Evolutionary conservation across 2,797 vertebrate species (phyloP).

Genomic region (Apogon hyalosoma): DNA sequence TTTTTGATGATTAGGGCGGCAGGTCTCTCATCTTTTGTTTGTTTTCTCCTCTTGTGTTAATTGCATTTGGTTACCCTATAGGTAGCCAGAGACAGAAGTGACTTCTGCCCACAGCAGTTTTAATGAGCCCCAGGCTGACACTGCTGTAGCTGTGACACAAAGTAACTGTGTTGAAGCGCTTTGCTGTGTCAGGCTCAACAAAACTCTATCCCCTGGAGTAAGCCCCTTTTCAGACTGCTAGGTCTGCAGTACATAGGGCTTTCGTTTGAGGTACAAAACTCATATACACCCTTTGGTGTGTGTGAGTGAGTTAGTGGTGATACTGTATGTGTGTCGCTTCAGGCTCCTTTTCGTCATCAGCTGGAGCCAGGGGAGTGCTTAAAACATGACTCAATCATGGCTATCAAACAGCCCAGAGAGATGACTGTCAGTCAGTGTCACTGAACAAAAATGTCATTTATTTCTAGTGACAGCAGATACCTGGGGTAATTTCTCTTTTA

Average conservation of each 20-base stretch:
- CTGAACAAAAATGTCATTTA: slow-evolving; percentile 37
- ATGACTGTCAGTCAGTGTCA: slow-evolving; percentile 66
- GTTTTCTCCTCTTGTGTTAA: slow-evolving; percentile 70
- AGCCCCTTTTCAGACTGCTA: slow-evolving; percentile 67
- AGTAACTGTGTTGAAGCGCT: slow-evolving; percentile 66
- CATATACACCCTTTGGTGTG: slow-evolving; percentile 46
- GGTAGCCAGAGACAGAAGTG: slow-evolving; percentile 58
- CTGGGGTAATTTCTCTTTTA: slow-evolving; percentile 25
- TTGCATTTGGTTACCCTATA: slow-evolving; percentile 60
- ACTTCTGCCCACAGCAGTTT: slow-evolving; percentile 55
- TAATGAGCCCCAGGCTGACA: slow-evolving; percentile 71
- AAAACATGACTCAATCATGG: slow-evolving; percentile 61
- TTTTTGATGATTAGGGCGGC: slow-evolving; percentile 63
- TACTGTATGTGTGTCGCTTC: slow-evolving; percentile 48
- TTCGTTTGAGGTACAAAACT: slow-evolving; percentile 50
- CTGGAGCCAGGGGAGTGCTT: slow-evolving; percentile 47
- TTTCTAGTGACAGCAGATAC: slow-evolving; percentile 8
- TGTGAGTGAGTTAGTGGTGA: slow-evolving; percentile 6
- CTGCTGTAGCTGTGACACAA: slow-evolving; percentile 59
- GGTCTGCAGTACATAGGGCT: slow-evolving; percentile 46
- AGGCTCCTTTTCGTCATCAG: slow-evolving; percentile 56
- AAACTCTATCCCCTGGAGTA: slow-evolving; percentile 68
- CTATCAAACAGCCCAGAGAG: slow-evolving; percentile 43
- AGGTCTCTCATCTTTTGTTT: slow-evolving; percentile 70
- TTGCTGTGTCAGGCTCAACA: slow-evolving; percentile 74